Base-by-base conservation (phyloP, 37 sponge, comb jelly and placozoan genomes). In the Geodia barretti region DNA sequence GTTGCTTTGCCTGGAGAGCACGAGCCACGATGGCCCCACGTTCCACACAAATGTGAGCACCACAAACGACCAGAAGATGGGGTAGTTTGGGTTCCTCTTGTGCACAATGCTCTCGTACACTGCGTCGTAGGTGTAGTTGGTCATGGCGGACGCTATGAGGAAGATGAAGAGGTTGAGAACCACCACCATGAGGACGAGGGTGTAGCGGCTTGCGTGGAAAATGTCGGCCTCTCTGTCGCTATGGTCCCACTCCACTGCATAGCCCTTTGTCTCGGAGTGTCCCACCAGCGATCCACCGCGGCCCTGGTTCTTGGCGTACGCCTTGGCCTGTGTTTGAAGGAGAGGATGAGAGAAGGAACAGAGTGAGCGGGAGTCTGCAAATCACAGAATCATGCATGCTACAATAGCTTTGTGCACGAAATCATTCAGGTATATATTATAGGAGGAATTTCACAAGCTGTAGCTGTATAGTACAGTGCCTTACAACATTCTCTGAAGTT, bases 1-100 rank as follows among this genome's bases (percentile, higher is more conserved):
- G 34, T 14, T 1, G 11, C 0, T 32, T 34, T 32, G 2, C 32
- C 26, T 2, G 37, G 66, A 20, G 1, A 88, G 33, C 11, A 81
- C 82, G 0, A 76, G 41, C 88, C 88, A 81, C 26, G 77, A 68
- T 5, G 88, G 88, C 2, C 35, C 76, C 7, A 81, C 64, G 40
- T 88, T 76, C 88, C 88, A 88, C 34, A 26, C 21, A 35, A 88
- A 1, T 17, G 72, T 39, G 35, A 81, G 38, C 11, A 69, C 11
- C 1, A 82, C 77, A 38, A 71, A 17, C 20, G 62, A 74, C 82
- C 88, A 88, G 59, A 81, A 88, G 14, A 88, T 4, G 17, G 88
- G 76, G 40, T 88, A 88, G 20, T 68, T 74, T 39, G 88, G 88
- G 61, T 76, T 70, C 29, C 39, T 75, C 47, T 76, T 88, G 47